Evolutionary conservation across 2,888 invertebrate genomes (phyloP).

Genomic region (Teleiodes luculella): DNA sequence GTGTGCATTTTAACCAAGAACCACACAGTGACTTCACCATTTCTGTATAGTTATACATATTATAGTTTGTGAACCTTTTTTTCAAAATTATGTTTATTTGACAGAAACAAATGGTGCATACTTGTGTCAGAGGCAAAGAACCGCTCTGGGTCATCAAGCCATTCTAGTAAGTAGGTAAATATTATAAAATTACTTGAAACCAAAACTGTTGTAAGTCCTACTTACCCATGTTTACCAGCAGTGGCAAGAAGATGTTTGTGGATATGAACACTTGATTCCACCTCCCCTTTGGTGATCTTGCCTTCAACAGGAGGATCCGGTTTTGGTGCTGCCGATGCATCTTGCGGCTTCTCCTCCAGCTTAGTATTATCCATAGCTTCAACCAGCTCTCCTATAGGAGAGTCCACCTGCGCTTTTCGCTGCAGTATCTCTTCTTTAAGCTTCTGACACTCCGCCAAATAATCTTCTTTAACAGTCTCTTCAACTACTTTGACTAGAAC

Average conservation of each 20-base stretch:
- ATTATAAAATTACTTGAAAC: too few species aligned
- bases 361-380: conserved; percentile 59
- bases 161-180: too few species aligned
- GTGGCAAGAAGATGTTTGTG: conserved; percentile 82
- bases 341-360: conserved; percentile 33
- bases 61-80: too few species aligned
- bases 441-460: conserved; percentile 61
- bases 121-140: too few species aligned
- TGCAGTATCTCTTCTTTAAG: conserved; percentile 60
- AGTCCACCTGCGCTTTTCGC: conserved; percentile 49
- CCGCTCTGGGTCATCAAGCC: too few species aligned
- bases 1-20: too few species aligned
- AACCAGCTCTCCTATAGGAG: conserved; percentile 54
- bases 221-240: conserved; percentile 82
- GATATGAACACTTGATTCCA: conserved; percentile 39
- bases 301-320: conserved; percentile 3
- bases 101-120: too few species aligned
- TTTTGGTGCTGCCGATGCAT: neutral
- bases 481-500: conserved; percentile 50
- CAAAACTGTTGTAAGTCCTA: neutral
- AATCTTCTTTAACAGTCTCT: conserved; percentile 43
- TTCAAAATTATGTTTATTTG: too few species aligned
- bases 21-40: too few species aligned
- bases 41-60: too few species aligned
- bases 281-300: conserved; percentile 7